These are phyloP conservation scores for Ditula angustiorana DNA, from an alignment of 2,888 invertebrate genomes.

Conservation along the genomic window DNA sequence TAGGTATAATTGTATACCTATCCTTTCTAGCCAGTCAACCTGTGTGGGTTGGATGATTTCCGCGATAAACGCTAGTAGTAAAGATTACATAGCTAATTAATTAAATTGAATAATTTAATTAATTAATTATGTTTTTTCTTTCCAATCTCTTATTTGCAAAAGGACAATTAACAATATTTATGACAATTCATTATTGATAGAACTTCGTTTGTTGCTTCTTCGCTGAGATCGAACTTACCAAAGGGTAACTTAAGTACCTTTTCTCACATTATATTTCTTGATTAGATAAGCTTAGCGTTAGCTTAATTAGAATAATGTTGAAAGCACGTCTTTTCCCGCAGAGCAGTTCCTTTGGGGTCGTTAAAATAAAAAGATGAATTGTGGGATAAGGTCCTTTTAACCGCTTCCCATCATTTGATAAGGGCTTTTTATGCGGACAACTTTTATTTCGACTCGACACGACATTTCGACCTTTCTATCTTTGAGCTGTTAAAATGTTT, in stretches of 20 bases:
- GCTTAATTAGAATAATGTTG: constrained; percentile 19
- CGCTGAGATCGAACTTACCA: too few species aligned
- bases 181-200: too few species aligned
- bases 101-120: too few species aligned
- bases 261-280: background rate
- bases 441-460: constrained; percentile 78
- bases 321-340: constrained; percentile 4
- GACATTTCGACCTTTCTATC: constrained; percentile 62
- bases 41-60: too few species aligned
- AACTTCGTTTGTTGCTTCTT: too few species aligned
- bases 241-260: background rate
- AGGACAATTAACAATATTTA: too few species aligned
- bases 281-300: background rate
- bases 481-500: constrained; percentile 60
- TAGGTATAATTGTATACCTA: too few species aligned
- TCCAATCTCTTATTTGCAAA: too few species aligned
- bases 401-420: constrained; percentile 67
- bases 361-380: constrained; percentile 30
- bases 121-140: too few species aligned
- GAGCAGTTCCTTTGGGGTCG: constrained; percentile 3
- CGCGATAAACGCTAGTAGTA: too few species aligned
- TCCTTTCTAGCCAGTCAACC: too few species aligned
- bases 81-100: too few species aligned
- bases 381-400: constrained; percentile 18
- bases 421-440: constrained; percentile 65